Evolutionary conservation across 2,888 invertebrate genomes (phyloP).

Genomic region (Noctua comes): DNA sequence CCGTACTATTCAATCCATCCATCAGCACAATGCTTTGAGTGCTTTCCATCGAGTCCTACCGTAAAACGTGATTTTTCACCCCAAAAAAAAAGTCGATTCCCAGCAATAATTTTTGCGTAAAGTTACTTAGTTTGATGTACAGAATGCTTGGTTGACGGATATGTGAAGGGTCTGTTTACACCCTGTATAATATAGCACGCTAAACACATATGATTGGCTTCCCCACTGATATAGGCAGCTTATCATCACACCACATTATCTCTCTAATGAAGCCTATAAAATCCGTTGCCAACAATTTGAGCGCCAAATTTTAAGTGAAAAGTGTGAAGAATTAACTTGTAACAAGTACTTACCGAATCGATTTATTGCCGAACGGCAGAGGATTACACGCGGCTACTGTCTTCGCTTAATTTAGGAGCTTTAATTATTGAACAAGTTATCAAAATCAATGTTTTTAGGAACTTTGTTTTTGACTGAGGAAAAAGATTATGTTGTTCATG

Average conservation of each 20-base stretch:
- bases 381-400: conserved; percentile 46
- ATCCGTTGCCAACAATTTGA: conserved; percentile 38
- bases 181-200: no score
- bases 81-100: no score
- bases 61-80: no score
- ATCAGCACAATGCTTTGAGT: no score
- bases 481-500: conserved; percentile 19
- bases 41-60: no score
- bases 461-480: conserved; percentile 19
- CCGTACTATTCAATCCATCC: no score
- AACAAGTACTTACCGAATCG: conserved; percentile 54
- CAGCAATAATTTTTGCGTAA: no score
- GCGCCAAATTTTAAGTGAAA: conserved; percentile 43
- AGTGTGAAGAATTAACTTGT: conserved; percentile 51
- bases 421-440: conserved; percentile 54
- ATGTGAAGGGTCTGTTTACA: no score
- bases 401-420: conserved; percentile 39
- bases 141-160: no score
- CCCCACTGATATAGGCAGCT: background rate
- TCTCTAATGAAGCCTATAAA: conserved; percentile 18
- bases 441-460: conserved; percentile 47
- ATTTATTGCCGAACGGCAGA: conserved; percentile 42
- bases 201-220: background rate
- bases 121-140: no score
- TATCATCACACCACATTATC: conserved; percentile 13